A percentile compares a stretch with the other conserved stretches of the same genome.
Evolutionary conservation across 53 echinoderm and acorn worm species (phyloP).

Genomic region (Echinometra lucunter): DNA sequence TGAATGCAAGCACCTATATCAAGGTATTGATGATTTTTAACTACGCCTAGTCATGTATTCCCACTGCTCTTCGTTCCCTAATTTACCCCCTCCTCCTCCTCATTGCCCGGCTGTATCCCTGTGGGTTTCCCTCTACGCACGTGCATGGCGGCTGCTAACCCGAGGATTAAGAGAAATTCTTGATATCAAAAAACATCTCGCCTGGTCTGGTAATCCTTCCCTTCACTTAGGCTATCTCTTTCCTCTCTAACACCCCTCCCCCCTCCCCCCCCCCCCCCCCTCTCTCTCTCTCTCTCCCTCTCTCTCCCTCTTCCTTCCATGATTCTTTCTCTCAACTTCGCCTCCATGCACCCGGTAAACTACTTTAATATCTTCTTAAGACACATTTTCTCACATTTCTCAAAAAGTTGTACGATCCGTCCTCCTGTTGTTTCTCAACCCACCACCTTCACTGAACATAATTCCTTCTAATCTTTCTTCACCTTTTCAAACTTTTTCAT

Average conservation of each 20-base stretch:
- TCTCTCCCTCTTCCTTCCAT: not conserved
- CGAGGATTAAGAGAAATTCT: not conserved
- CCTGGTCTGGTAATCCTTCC: not conserved
- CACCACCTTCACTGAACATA: not conserved
- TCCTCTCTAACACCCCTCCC: not conserved
- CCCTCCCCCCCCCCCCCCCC: not conserved
- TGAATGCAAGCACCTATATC: conserved; percentile 37
- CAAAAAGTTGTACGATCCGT: not conserved
- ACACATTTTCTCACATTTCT: not conserved
- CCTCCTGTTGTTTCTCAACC: not conserved
- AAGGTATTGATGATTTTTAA: conserved; percentile 54
- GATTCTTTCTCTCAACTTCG: not conserved
- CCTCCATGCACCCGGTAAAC: not conserved
- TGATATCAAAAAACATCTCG: not conserved
- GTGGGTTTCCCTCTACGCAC: not conserved
- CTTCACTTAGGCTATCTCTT: not conserved
- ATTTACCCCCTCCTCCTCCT: conserved; percentile 1
- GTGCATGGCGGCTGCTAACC: conserved; percentile 37
- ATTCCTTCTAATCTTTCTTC: not conserved
- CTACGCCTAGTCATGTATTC: conserved; percentile 63
- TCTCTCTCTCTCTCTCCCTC: not conserved
- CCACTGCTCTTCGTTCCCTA: conserved; percentile 6
- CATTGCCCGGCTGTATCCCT: conserved; percentile 16
- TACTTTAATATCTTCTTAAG: not conserved
- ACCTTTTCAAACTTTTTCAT: too few relatives aligned